Evolutionary conservation across 2,113 vertebrate genomes (phyloP).

Genomic region (Bungarus multicinctus): DNA sequence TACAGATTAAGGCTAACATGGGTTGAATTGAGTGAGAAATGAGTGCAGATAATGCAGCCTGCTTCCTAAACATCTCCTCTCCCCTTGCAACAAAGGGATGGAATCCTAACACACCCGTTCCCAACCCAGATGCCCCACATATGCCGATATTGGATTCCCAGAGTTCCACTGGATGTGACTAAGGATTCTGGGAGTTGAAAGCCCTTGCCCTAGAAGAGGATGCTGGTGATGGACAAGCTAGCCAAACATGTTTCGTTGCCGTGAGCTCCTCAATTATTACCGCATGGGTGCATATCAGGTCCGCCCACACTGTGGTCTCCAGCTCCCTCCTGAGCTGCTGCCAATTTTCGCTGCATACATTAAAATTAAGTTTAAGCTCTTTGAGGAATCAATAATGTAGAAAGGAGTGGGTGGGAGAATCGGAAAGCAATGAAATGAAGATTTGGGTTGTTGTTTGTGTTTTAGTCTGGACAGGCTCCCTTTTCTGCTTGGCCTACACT

Average conservation of each 20-base stretch:
- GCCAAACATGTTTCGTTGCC: not conserved
- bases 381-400: not conserved
- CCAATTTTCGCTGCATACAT: not conserved
- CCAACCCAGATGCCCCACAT: not conserved
- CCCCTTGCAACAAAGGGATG: not conserved
- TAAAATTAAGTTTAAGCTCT: not conserved
- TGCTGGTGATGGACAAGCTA: not conserved
- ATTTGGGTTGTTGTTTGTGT: not conserved
- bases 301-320: not conserved
- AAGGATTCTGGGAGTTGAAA: not conserved
- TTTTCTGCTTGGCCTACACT: not conserved
- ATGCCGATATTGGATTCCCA: not conserved
- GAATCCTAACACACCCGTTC: not conserved
- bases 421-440: not conserved
- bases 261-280: not conserved
- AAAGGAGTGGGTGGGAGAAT: not conserved
- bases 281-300: not conserved
- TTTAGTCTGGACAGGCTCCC: not conserved
- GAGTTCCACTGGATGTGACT: not conserved
- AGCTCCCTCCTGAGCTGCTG: not conserved
- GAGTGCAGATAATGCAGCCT: not conserved
- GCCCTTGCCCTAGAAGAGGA: not conserved
- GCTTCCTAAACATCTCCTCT: not conserved
- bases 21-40: not conserved
- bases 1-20: not conserved